Evolutionary conservation across 2,888 invertebrate species (phyloP).

Genomic region (Tenodera sinensis): DNA sequence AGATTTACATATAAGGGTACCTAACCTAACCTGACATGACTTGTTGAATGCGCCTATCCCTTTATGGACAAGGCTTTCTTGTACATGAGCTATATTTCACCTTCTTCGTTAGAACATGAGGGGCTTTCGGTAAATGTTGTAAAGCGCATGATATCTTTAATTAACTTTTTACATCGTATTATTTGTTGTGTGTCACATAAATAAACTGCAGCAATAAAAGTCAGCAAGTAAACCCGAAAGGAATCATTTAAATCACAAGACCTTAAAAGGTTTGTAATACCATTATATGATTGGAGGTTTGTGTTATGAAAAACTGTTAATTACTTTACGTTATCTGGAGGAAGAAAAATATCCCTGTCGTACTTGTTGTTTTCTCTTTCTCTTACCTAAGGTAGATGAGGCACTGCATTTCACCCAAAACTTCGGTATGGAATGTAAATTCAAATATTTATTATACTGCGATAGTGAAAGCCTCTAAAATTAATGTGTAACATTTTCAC

Average conservation of each 20-base stretch:
- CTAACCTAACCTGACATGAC: not conserved
- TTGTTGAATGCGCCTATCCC: not conserved
- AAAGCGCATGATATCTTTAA: not conserved
- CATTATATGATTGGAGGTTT: not conserved
- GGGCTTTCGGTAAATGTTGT: not conserved
- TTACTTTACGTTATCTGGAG: not conserved
- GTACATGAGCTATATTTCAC: not conserved
- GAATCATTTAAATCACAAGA: not conserved
- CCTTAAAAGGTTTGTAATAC: not conserved
- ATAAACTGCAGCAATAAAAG: not conserved
- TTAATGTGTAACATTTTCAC: too few species aligned
- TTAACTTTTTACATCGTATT: not conserved
- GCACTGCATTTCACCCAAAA: too few species aligned
- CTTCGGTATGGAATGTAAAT: too few species aligned
- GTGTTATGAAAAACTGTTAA: not conserved
- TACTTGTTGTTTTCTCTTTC: not conserved
- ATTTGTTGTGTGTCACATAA: not conserved
- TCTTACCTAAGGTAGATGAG: too few species aligned
- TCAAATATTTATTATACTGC: too few species aligned
- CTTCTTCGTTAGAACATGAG: not conserved
- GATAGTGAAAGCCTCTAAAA: too few species aligned
- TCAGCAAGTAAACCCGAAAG: not conserved
- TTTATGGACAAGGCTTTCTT: not conserved
- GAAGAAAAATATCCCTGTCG: not conserved
- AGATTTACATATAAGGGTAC: not conserved